Conservation (phyloP, 1,140 invertebrate genomes). For the Drosophila bocki region DNA sequence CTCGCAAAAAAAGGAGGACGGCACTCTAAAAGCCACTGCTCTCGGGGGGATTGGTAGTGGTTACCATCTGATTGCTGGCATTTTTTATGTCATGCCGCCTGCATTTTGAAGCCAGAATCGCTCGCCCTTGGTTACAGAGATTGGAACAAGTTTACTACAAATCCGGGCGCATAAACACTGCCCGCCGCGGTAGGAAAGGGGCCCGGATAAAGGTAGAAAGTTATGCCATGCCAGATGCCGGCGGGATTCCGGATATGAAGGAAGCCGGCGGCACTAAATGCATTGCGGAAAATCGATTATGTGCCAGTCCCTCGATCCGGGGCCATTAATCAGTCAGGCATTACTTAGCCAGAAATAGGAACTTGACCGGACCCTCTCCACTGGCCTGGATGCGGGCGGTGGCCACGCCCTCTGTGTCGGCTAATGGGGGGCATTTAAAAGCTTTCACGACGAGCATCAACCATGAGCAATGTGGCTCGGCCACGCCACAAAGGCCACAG, state of each 20-base stretch:
- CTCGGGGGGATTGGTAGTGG: conserved; percentile 45
- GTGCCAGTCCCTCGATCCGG: conserved; percentile 9
- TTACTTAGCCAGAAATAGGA: conserved; percentile 51
- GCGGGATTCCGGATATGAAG: conserved; percentile 33
- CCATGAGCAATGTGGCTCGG: conserved; percentile 38
- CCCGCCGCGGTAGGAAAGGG: background rate
- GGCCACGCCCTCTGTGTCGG: conserved; percentile 19
- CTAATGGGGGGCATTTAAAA: conserved; percentile 58
- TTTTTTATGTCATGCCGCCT: conserved; percentile 53
- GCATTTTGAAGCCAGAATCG: conserved; percentile 42
- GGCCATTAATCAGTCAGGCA: conserved; percentile 54
- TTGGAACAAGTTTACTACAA: conserved; percentile 69
- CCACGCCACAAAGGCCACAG: conserved; percentile 50
- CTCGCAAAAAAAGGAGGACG: conserved; percentile 17
- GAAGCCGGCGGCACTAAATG: conserved; percentile 24
- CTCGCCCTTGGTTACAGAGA: conserved; percentile 48
- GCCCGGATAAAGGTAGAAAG: conserved; percentile 20
- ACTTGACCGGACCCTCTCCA: conserved; percentile 14
- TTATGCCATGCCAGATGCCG: conserved; percentile 23
- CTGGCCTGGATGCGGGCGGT: conserved; percentile 14
- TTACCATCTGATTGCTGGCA: conserved; percentile 63
- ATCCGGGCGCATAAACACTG: conserved; percentile 45
- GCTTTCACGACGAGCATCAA: conserved; percentile 41
- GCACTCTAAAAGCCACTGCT: conserved; percentile 38
- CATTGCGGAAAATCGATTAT: conserved; percentile 50